Base-by-base conservation (phyloP, 1,140 invertebrate genomes). In the Zaprionus vittiger region DNA sequence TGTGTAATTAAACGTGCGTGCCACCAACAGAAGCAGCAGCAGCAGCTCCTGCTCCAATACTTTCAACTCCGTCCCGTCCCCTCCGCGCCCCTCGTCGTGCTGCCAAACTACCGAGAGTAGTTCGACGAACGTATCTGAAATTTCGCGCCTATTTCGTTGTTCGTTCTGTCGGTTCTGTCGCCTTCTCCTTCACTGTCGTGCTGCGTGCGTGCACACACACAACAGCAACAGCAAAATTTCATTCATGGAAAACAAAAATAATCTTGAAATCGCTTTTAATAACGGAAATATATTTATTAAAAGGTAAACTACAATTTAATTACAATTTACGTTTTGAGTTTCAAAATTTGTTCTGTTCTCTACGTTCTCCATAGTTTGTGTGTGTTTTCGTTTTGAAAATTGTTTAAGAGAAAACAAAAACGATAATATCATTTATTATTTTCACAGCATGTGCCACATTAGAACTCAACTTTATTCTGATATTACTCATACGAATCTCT, bases 191-290 rank as follows among this genome's bases (percentile, higher is more conserved):
- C 26, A n/a, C 44, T 76, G 55, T 56, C 47, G 47, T 41, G 65
- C 34, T 41, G 65, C 41, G 63, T 59, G 38, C 24, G 57, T 75
- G 57, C 41, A 64, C 55, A 77, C 60, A 72, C 54, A 78, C 70
- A 63, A 71, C 65, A 71, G 61, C 37, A 80, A 71, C 54, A 80
- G 47, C 72, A 80, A 70, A 71, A 54, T 73, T 78, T 90, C 86
- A 91, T 91, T 92, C 90, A 92, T 92, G 91, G 91, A 91, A 91
- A 92, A 92, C 83, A 91, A 92, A 92, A 92, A 91, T 73, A 91
- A 92, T 81, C 83, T 92, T 79, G 91, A 92, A 89, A 92, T 92
- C 84, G 91, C 91, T 70, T 92, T 92, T 91, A 92, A 92, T 91
- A 92, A 92, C 86, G 91, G 91, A 82, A 92, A 92, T 92, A 91